A percentile compares a stretch with the other conserved stretches of the same genome.
phyloP scores from a whole-genome alignment of 2,113 vertebrate species.

The Sterna hirundo region DNA sequence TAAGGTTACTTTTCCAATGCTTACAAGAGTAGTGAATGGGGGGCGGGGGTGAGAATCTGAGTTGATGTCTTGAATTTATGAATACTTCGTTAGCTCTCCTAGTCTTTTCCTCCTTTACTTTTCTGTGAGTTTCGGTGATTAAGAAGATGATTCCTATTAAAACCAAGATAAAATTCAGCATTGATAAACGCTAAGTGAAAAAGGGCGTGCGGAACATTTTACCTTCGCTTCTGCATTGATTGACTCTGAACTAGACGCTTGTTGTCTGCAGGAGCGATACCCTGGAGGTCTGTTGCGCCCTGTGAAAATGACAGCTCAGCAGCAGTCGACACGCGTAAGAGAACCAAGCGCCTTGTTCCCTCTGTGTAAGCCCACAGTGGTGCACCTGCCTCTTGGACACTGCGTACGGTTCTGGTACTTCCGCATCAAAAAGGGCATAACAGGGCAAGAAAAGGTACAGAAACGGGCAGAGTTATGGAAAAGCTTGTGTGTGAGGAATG shows the following conservation, averaged over 20 bases:
- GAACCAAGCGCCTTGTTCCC: not conserved
- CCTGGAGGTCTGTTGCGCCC: not conserved
- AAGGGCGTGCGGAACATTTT: not conserved
- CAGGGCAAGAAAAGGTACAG: not conserved
- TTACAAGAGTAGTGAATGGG: not conserved
- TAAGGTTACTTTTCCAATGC: not conserved
- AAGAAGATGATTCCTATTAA: not conserved
- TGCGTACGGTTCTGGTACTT: not conserved
- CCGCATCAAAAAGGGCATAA: not conserved
- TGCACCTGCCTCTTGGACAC: not conserved
- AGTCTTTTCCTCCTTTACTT: not conserved
- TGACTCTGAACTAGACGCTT: not conserved
- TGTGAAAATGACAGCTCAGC: not conserved
- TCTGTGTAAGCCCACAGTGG: not conserved
- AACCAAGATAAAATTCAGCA: not conserved
- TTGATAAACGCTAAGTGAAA: not conserved
- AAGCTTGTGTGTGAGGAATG: not conserved
- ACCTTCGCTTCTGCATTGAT: not conserved
- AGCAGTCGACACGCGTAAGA: not conserved
- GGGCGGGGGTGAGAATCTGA: not conserved
- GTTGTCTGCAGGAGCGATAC: not conserved
- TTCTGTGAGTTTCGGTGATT: not conserved
- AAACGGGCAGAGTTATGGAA: not conserved
- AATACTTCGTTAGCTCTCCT: not conserved
- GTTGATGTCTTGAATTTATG: not conserved